Evolutionary conservation across 2,888 invertebrate genomes (phyloP), one percentile per base, ranked within the genome.

Genomic region (Clanis bilineata): DNA sequence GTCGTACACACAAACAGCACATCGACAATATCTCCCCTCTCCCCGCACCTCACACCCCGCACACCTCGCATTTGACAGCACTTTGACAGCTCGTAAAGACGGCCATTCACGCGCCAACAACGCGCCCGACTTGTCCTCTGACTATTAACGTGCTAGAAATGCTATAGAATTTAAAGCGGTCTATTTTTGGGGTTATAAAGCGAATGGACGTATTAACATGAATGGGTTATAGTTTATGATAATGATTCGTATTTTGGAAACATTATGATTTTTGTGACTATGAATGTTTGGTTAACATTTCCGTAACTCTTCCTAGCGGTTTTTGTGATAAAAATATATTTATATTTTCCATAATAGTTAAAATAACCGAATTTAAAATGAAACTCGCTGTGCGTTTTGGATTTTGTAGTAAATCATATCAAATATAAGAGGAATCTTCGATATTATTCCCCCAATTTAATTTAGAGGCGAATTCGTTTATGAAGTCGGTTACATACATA

Each of bases 21-120:
- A 18, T 18, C 25, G 38, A 58, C 58, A 58, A 47, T 45, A 23
- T n/a, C 32, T 32, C 36, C 32, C 18, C 4, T n/a, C n/a, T n/a
- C 28, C 18, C 32, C 44, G 18, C 21, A 5, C 23, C 43, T 15
- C 47, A 28, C 47, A 6, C 47, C 6, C 28, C 22, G 21, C 44
- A 10, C 15, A 9, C 47, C 9, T 18, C 9, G 3, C 32, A 10
- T 10, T 41, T 56, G 39, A 58, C 58, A 51, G 18, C 38, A 39
- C 47, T 39, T 47, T 58, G 58, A 58, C 58, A 58, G 18, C 25
- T 58, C 47, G 38, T 15, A 39, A 39, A 51, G 51, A 22, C 47
- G 39, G 58, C 23, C 51, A 58, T 58, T 58, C 47, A 58, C 51
- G 38, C 23, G 23, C 58, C 38, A 51, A 45, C 51, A 25, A 38